Evolutionary conservation across 1,140 invertebrate species (phyloP), one percentile per base, ranked within the genome.

Genomic region (Ceratosolen solmsi): DNA sequence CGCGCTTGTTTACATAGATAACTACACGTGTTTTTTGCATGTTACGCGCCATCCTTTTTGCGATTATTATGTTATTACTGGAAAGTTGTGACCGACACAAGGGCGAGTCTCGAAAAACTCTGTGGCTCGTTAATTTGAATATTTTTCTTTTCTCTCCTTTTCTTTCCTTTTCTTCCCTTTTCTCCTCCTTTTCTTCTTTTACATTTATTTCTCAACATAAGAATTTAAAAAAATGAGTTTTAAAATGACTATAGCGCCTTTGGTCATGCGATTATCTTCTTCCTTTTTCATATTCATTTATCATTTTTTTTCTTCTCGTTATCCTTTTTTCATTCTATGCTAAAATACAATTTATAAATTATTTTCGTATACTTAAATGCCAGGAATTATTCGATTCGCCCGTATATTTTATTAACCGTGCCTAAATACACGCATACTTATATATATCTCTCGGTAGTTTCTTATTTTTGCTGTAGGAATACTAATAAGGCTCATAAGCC

Each of bases 271-370:
- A 36, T 65, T 65, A 38, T 11, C 63, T 22, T 15, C 33, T 65
- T 65, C 20, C 27, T 36, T 65, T 65, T 65, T 65, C 33, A 9
- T 11, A 1, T 22, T 15, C n/a, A 38, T 38, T 38, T 68, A 33
- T 68, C 20, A 30, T 30, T 68, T 68, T 38, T 68, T 11, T 33
- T 11, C 11, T 65, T 38, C 22, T 68, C 36, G 3, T 11, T 38
- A 38, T n/a, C n/a, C n/a, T 68, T 38, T n/a, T 38, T n/a, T 68
- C 11, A 9, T n/a, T 9, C 30, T 17, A 38, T 11, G 2, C 33
- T n/a, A 68, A 38, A 68, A 38, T 38, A 68, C 63, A n/a, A 20
- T 38, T 65, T 38, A 68, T 38, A 68, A 68, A 38, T 68, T 68
- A 68, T 38, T n/a, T 33, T 68, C 22, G 33, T 17, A 36, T 5